Evolutionary conservation across 2,888 invertebrate genomes (phyloP).

Genomic region (Abscondita cerata): DNA sequence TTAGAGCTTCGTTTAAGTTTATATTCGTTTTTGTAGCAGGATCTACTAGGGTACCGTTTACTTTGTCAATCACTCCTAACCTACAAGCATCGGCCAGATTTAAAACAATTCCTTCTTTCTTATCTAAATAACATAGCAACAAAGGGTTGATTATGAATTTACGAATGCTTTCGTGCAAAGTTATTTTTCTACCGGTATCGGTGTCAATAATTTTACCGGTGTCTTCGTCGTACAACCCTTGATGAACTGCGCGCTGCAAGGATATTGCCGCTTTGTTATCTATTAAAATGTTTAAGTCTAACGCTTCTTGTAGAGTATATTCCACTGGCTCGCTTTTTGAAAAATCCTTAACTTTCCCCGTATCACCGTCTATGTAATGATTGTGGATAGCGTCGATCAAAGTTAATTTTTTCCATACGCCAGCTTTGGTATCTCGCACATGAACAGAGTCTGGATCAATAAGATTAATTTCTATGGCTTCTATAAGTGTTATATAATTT

Average conservation of each 20-base stretch:
- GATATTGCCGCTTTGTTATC: conserved; percentile 84
- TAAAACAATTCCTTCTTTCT: conserved; percentile 73
- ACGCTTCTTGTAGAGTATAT: conserved; percentile 77
- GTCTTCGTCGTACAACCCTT: conserved; percentile 82
- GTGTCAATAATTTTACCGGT: conserved; percentile 86
- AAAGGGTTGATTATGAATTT: conserved; percentile 81
- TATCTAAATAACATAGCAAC: conserved; percentile 82
- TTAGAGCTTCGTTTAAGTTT: conserved; percentile 76
- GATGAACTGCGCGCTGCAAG: conserved; percentile 83
- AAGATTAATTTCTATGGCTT: conserved; percentile 81
- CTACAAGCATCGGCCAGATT: conserved; percentile 82
- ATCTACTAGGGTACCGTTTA: conserved; percentile 79
- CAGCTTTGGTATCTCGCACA: conserved; percentile 78
- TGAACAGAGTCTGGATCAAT: conserved; percentile 86
- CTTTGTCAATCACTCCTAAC: conserved; percentile 79
- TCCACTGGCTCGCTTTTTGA: conserved; percentile 68
- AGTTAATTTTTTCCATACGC: conserved; percentile 78
- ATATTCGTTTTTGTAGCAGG: conserved; percentile 71
- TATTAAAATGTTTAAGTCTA: conserved; percentile 78
- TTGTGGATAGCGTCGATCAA: conserved; percentile 79
- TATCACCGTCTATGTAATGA: conserved; percentile 76
- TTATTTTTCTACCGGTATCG: conserved; percentile 77
- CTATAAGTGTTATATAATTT: conserved; percentile 77
- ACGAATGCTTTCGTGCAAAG: conserved; percentile 83
- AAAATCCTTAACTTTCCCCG: conserved; percentile 74